Percentiles rank a stretch among this genome's conserved stretches.
Evolutionary conservation across 2,888 invertebrate species (phyloP).

Genomic region (Spatulosminthurus flaviceps): DNA sequence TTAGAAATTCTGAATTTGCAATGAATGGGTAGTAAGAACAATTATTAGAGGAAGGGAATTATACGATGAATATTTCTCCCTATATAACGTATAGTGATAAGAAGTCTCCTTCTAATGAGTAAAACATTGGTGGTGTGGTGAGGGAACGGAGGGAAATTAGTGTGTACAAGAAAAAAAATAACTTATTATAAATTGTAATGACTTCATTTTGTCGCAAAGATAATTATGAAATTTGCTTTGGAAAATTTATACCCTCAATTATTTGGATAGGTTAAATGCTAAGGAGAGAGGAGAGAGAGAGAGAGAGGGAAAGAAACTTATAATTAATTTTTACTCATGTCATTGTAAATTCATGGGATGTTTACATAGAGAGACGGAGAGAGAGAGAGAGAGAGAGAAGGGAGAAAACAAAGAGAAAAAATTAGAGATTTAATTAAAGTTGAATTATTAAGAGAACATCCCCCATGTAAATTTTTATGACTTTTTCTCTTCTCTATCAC

Average conservation of each 20-base stretch:
- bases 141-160: neutral
- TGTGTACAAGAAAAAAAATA: neutral
- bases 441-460: conserved; percentile 8
- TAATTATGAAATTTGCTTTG: conserved; percentile 2
- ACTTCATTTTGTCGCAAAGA: conserved; percentile 13
- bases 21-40: neutral
- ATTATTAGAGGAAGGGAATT: no score
- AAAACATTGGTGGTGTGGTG: no score
- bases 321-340: neutral
- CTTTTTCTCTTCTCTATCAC: neutral
- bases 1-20: neutral
- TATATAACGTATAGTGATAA: no score
- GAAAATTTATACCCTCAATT: neutral
- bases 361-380: no score
- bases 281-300: no score
- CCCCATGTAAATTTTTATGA: conserved; percentile 25
- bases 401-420: conserved; percentile 35
- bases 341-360: neutral
- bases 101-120: no score
- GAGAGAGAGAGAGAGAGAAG: neutral
- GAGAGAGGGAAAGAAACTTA: neutral
- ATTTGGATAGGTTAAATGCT: neutral
- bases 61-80: no score
- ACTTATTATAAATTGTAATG: conserved; percentile 4
- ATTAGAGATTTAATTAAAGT: conserved; percentile 39